Percentiles rank a stretch among this genome's conserved stretches.
Conservation (phyloP, 2,113 vertebrate genomes). For the Ciconia boyciana region DNA sequence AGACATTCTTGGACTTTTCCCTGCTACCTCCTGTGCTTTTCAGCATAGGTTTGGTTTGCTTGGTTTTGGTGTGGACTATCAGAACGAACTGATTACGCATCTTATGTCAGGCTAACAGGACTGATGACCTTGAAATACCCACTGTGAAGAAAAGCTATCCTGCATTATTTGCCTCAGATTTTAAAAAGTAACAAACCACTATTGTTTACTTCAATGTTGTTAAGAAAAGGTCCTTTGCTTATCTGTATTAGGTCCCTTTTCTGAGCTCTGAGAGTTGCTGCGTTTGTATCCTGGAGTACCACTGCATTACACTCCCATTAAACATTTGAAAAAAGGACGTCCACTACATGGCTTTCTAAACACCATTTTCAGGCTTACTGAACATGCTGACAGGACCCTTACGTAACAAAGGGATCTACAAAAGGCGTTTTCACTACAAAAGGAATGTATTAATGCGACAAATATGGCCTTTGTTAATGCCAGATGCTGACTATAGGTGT, state of each 20-base stretch:
- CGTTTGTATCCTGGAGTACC: neutral
- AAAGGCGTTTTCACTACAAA: neutral
- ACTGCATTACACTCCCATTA: neutral
- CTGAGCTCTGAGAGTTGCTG: neutral
- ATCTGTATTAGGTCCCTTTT: neutral
- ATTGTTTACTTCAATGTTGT: neutral
- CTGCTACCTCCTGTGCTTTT: neutral
- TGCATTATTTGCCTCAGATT: neutral
- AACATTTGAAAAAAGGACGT: neutral
- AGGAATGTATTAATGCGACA: neutral
- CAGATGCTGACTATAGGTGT: neutral
- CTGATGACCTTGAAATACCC: slow-evolving; percentile 1
- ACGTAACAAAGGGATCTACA: neutral
- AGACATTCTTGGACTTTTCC: neutral
- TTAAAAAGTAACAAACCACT: neutral
- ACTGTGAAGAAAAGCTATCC: neutral
- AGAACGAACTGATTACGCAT: neutral
- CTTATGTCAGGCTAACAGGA: neutral
- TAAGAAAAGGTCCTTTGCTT: neutral
- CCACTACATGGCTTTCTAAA: neutral
- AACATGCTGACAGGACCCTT: neutral
- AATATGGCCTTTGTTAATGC: neutral
- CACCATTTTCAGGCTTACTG: neutral
- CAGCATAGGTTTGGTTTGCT: neutral
- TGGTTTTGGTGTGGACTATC: neutral